These are phyloP conservation scores for Esperia sulphurella DNA, from an alignment of 2,888 invertebrate species.

Conservation along the genomic window DNA sequence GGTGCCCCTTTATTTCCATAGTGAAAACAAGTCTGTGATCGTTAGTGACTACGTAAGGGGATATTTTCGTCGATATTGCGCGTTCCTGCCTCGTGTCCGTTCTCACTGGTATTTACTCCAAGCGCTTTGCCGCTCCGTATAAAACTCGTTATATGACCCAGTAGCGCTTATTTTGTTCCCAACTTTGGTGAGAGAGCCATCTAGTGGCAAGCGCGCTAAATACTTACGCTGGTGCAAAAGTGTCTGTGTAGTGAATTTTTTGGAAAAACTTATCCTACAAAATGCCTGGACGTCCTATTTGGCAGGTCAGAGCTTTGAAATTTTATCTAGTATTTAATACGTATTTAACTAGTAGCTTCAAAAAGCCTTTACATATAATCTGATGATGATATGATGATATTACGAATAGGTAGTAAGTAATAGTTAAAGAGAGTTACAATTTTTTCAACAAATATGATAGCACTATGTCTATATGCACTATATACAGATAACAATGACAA, in stretches of 20 bases:
- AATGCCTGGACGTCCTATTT: slow-evolving; percentile 88
- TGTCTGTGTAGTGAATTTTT: slow-evolving; percentile 39
- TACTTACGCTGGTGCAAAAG: slow-evolving; percentile 45
- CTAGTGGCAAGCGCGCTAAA: slow-evolving; percentile 61
- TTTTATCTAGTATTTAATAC: background rate
- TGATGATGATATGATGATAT: too few relatives aligned
- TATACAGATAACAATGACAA: too few relatives aligned
- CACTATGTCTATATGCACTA: too few relatives aligned
- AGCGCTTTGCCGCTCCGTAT: slow-evolving; percentile 62
- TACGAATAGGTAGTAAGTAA: too few relatives aligned
- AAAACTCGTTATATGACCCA: slow-evolving; percentile 75
- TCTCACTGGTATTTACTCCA: slow-evolving; percentile 65
- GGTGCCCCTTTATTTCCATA: slow-evolving; percentile 21
- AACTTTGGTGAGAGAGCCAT: slow-evolving; percentile 75
- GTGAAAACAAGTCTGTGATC: slow-evolving; percentile 39
- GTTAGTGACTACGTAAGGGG: slow-evolving; percentile 49
- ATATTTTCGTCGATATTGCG: slow-evolving; percentile 66
- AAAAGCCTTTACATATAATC: too few relatives aligned
- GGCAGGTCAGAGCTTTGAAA: slow-evolving; percentile 79
- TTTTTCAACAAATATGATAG: too few relatives aligned
- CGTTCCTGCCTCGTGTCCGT: slow-evolving; percentile 67
- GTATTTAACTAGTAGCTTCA: too few relatives aligned
- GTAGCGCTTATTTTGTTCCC: slow-evolving; percentile 71
- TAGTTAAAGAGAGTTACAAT: too few relatives aligned
- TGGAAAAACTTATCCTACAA: slow-evolving; percentile 39